These are phyloP conservation scores for Galaxias olidus DNA, from an alignment of 2,797 vertebrate species.

Conservation along the genomic window DNA sequence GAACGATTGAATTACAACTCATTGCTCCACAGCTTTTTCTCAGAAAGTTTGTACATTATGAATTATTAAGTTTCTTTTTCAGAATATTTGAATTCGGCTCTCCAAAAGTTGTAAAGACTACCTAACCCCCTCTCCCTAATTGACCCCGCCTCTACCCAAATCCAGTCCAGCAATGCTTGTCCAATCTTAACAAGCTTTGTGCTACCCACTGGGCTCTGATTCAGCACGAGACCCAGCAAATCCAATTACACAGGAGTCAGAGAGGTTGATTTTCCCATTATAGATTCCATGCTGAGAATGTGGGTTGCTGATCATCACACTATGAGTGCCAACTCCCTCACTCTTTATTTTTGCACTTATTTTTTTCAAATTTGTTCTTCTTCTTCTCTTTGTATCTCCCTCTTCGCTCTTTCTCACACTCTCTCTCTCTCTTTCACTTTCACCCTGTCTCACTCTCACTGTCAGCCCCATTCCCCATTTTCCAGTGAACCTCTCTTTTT, in stretches of 20 bases:
- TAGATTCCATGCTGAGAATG: constrained; percentile 78
- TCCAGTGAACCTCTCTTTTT: constrained; percentile 53
- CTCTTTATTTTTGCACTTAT: constrained; percentile 24
- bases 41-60: constrained; percentile 31
- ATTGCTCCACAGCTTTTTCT: constrained; percentile 14
- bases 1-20: constrained; percentile 47
- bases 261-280: constrained; percentile 86
- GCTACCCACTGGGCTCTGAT: constrained; percentile 83
- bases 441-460: constrained; percentile 22
- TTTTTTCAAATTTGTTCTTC: constrained; percentile 17
- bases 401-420: constrained; percentile 17
- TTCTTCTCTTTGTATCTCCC: constrained; percentile 15
- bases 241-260: constrained; percentile 86
- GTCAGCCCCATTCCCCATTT: not conserved
- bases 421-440: constrained; percentile 12
- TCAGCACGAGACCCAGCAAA: constrained; percentile 85
- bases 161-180: constrained; percentile 77
- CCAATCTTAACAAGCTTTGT: constrained; percentile 87
- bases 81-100: constrained; percentile 55
- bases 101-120: constrained; percentile 76
- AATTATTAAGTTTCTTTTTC: constrained; percentile 42
- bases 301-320: constrained; percentile 73
- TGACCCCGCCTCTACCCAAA: constrained; percentile 36
- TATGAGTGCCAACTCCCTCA: constrained; percentile 60
- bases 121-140: constrained; percentile 60